Percentiles rank a stretch among this genome's conserved stretches.
phyloP scores from a whole-genome alignment of 2,113 vertebrate species.

The Balaeniceps rex region DNA sequence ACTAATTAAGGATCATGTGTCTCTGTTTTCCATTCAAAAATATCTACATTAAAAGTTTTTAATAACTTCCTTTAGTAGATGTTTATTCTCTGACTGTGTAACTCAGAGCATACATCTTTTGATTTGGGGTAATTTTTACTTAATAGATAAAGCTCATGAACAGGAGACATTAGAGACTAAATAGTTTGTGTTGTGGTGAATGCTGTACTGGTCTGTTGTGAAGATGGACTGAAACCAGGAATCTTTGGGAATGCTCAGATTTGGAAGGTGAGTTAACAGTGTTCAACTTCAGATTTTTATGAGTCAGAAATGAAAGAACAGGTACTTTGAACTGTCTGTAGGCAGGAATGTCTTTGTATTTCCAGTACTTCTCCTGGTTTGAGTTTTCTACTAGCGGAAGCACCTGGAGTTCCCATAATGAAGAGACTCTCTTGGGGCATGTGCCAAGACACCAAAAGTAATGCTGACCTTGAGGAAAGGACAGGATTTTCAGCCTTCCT shows the following conservation, averaged over 20 bases:
- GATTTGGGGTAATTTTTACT: not conserved
- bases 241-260: not conserved
- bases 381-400: not conserved
- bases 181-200: not conserved
- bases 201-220: not conserved
- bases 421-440: not conserved
- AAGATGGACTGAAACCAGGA: not conserved
- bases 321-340: not conserved
- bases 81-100: not conserved
- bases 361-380: not conserved
- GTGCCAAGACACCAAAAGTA: not conserved
- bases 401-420: not conserved
- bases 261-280: fast-evolving
- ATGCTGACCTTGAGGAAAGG: not conserved
- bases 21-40: not conserved
- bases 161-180: not conserved
- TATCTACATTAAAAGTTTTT: not conserved
- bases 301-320: not conserved
- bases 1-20: not conserved
- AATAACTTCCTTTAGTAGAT: not conserved
- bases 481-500: not conserved
- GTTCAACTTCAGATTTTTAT: not conserved
- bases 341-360: not conserved
- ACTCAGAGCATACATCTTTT: not conserved
- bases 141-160: not conserved